Conservation (phyloP, 2,888 invertebrate genomes). For the Hecatera dysodea region DNA sequence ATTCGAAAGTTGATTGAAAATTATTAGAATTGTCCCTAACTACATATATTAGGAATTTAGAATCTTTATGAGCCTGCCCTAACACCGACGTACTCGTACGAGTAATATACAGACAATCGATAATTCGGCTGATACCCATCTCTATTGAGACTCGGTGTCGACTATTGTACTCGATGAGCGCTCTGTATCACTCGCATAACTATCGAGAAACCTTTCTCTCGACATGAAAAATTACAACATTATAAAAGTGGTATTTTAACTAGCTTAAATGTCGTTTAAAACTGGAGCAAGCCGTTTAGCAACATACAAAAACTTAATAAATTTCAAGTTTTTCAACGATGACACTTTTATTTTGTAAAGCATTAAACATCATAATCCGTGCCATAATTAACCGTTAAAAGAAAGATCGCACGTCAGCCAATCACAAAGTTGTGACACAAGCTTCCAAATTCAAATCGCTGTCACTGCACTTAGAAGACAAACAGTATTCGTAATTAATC, state of each 20-base stretch:
- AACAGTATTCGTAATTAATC: slow-evolving; percentile 85
- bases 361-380: slow-evolving; percentile 51
- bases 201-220: slow-evolving; percentile 61
- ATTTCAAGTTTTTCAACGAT: slow-evolving; percentile 14
- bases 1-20: too few species aligned
- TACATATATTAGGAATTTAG: background rate
- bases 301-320: slow-evolving; percentile 5
- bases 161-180: slow-evolving; percentile 63
- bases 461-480: slow-evolving; percentile 85
- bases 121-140: slow-evolving; percentile 78
- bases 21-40: too few species aligned
- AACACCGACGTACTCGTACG: slow-evolving; percentile 44
- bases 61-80: slow-evolving; percentile 25
- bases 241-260: slow-evolving; percentile 52
- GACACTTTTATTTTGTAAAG: slow-evolving; percentile 11
- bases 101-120: slow-evolving; percentile 77
- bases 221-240: slow-evolving; percentile 56
- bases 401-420: slow-evolving; percentile 45
- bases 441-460: slow-evolving; percentile 74
- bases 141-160: slow-evolving; percentile 60
- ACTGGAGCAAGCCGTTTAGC: slow-evolving; percentile 32
- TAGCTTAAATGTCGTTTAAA: slow-evolving; percentile 20
- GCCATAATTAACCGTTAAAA: slow-evolving; percentile 44
- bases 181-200: slow-evolving; percentile 55
- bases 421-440: slow-evolving; percentile 61